phyloP scores from a whole-genome alignment of 2,797 vertebrate species.

The Lagorchestes hirsutus region DNA sequence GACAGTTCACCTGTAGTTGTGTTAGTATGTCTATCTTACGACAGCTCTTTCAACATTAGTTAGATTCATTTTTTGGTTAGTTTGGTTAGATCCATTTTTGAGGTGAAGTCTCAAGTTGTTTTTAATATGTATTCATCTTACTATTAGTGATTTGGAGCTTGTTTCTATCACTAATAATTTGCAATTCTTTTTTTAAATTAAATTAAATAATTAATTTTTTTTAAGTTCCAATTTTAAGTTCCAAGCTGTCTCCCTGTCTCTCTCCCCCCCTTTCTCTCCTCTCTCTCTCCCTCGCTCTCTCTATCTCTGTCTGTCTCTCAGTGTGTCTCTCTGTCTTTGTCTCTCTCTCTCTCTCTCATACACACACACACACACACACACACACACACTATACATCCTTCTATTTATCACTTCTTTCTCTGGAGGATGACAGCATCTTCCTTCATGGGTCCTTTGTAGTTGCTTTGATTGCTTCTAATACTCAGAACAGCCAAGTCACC shows the following conservation, averaged over 20 bases:
- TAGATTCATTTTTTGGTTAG: neutral
- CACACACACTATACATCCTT: neutral
- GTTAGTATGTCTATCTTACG: neutral
- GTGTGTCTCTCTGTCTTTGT: too few relatives aligned
- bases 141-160: neutral
- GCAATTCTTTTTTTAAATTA: neutral
- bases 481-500: neutral
- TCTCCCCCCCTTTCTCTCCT: too few relatives aligned
- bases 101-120: neutral
- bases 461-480: neutral
- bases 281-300: too few relatives aligned
- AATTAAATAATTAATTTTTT: neutral
- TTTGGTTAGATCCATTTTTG: neutral
- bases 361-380: neutral
- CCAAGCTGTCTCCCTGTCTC: neutral
- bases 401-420: neutral
- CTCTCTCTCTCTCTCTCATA: too few relatives aligned
- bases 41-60: neutral
- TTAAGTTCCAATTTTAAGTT: neutral
- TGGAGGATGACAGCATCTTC: neutral
- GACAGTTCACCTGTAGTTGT: neutral
- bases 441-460: neutral
- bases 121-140: neutral
- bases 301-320: too few relatives aligned
- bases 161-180: neutral